Base-by-base conservation (phyloP, 2,888 invertebrate species). In the Pemphredon lugubris region DNA sequence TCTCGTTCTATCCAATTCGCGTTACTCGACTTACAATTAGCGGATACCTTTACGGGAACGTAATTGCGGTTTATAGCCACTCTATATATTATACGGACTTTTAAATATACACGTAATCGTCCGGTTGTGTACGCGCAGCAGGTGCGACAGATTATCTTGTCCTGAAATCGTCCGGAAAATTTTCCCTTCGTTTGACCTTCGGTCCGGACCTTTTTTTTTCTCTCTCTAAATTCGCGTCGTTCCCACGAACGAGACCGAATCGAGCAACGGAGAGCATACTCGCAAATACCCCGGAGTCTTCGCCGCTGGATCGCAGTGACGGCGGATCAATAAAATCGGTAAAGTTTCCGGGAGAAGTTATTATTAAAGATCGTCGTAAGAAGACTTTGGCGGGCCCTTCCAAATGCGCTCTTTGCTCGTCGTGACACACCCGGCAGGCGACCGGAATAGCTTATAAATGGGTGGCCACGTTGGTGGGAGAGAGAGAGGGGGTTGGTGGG, bases 401-500 rank as follows among this genome's bases (percentile, higher is more conserved):
- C 60, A 71, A 69, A 69, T 70, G 61, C 71, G 74, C 65, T 72
- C 51, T 51, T 60, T 65, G 73, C 63, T 64, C 64, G n/a, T n/a
- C n/a, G 73, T 75, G 68, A 75, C 78, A 81, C 18, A 6, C 69
- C 68, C 70, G 79, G 79, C 76, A 79, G 76, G 63, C 70, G 69
- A 72, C 63, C 67, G 69, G 73, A 68, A 73, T 73, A 65, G 68
- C 77, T 82, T 78, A 75, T 77, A 79, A 71, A 78, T 61, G 71
- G 66, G 61, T 50, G 23, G 65, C 39, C 39, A 44, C n/a, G n/a
- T n/a, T n/a, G n/a, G n/a, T n/a, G n/a, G n/a, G n/a, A n/a, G n/a
- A n/a, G n/a, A n/a, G n/a, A n/a, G n/a, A n/a, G n/a, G n/a, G 63
- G 45, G 61, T 54, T 61, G 16, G n/a, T n/a, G 9, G 69, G 55